Conservation (phyloP, 2,797 vertebrate species). For the Mionectes olivaceus region DNA sequence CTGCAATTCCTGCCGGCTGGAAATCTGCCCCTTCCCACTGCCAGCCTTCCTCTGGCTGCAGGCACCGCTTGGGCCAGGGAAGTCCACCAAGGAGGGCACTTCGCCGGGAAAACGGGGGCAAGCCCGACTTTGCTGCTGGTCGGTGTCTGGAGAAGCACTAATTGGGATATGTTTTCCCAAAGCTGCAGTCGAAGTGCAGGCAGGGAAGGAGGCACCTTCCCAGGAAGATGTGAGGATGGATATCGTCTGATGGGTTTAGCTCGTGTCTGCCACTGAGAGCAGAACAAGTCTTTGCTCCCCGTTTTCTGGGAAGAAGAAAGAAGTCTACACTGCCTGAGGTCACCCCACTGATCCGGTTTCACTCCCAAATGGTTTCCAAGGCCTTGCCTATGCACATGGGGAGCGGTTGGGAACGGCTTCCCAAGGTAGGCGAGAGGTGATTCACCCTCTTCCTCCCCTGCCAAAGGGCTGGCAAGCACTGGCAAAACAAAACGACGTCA, state of each 20-base stretch:
- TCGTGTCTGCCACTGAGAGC: background rate
- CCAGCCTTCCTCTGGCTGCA: background rate
- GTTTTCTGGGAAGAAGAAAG: background rate
- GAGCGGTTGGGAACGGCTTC: conserved; percentile 24
- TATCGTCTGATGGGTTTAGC: background rate
- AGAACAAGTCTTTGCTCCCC: background rate
- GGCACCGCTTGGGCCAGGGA: accelerated
- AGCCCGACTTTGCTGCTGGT: accelerated
- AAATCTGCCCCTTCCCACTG: background rate
- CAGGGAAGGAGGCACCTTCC: background rate
- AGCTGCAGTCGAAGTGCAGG: background rate
- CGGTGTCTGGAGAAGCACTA: background rate
- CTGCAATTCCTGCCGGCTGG: background rate
- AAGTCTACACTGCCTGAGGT: background rate
- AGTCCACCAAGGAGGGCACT: background rate
- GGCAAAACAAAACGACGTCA: conserved; percentile 38
- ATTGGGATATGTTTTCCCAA: background rate
- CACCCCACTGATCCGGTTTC: background rate
- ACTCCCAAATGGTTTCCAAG: background rate
- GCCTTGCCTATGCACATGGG: background rate
- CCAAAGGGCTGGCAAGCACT: conserved; percentile 24
- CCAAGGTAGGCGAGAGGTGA: background rate
- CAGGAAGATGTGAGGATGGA: background rate
- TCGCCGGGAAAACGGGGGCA: background rate
- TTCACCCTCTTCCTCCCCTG: conserved; percentile 41